phyloP scores from a whole-genome alignment of 2,888 invertebrate genomes.

The Stenolophus ochropezus region DNA sequence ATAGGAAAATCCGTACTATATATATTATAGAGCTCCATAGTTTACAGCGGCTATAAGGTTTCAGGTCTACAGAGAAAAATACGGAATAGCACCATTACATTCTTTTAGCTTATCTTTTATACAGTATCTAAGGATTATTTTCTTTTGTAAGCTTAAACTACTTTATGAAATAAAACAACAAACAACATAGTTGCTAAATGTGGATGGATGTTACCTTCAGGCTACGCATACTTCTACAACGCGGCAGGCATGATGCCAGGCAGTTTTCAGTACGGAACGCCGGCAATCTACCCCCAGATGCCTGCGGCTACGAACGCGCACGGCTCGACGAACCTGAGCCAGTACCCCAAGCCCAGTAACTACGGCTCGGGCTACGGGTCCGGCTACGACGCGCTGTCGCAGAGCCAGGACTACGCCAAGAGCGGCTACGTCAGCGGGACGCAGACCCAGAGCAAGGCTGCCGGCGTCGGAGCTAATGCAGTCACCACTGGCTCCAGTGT shows the following conservation, averaged over 20 bases:
- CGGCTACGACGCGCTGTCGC: conserved; percentile 77
- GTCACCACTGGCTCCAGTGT: conserved; percentile 72
- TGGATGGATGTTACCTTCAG: conserved; percentile 64
- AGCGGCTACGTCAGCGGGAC: conserved; percentile 74
- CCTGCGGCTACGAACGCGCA: conserved; percentile 84
- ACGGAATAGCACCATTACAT: too few species aligned
- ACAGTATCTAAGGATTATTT: too few species aligned
- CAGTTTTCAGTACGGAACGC: conserved; percentile 82
- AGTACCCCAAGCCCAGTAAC: conserved; percentile 80
- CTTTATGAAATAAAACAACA: too few species aligned
- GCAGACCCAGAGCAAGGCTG: conserved; percentile 73
- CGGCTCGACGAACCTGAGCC: conserved; percentile 81
- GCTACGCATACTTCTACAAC: conserved; percentile 85
- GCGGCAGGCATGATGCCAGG: conserved; percentile 81
- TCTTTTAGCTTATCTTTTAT: too few species aligned
- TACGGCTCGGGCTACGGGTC: conserved; percentile 79
- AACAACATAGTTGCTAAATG: too few species aligned
- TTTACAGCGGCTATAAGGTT: too few species aligned
- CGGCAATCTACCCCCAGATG: conserved; percentile 84
- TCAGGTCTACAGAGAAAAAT: too few species aligned
- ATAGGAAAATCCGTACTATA: too few species aligned
- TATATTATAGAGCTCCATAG: too few species aligned
- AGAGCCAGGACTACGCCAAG: conserved; percentile 75
- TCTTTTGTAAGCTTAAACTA: too few species aligned
- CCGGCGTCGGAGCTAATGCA: conserved; percentile 70